These are phyloP conservation scores for Chloroclystis v-ata DNA, from an alignment of 2,888 invertebrate species.

Conservation along the genomic window DNA sequence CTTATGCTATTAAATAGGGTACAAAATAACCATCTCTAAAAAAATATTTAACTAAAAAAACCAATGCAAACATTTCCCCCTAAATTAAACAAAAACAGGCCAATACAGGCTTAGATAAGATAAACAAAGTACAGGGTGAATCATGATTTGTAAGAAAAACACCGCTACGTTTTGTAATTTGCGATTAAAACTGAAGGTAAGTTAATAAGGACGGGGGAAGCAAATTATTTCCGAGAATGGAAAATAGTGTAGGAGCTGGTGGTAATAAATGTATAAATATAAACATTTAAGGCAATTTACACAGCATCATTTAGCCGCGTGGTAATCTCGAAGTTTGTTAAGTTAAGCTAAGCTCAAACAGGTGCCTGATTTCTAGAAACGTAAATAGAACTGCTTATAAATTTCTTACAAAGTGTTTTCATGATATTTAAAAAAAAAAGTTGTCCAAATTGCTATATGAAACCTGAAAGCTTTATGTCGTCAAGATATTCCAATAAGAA, in stretches of 20 bases:
- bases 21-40: neutral
- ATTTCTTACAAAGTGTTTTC: no score
- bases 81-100: constrained; percentile 8
- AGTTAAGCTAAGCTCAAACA: no score
- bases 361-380: no score
- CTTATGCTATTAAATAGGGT: no score
- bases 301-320: neutral
- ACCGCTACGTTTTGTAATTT: constrained; percentile 11
- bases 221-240: constrained; percentile 4
- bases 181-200: constrained; percentile 11
- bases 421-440: no score
- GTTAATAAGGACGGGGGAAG: constrained; percentile 9
- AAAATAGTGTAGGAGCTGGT: constrained; percentile 9
- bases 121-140: constrained; percentile 4
- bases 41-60: neutral
- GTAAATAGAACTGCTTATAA: no score
- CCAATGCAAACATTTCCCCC: neutral
- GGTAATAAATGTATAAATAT: neutral
- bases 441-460: no score
- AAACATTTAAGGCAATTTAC: no score
- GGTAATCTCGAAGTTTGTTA: neutral
- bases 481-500: no score
- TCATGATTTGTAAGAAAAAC: constrained; percentile 6
- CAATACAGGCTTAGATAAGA: constrained; percentile 2
- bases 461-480: no score